phyloP scores from a whole-genome alignment of 2,113 vertebrate species.

The Labrus mixtus region DNA sequence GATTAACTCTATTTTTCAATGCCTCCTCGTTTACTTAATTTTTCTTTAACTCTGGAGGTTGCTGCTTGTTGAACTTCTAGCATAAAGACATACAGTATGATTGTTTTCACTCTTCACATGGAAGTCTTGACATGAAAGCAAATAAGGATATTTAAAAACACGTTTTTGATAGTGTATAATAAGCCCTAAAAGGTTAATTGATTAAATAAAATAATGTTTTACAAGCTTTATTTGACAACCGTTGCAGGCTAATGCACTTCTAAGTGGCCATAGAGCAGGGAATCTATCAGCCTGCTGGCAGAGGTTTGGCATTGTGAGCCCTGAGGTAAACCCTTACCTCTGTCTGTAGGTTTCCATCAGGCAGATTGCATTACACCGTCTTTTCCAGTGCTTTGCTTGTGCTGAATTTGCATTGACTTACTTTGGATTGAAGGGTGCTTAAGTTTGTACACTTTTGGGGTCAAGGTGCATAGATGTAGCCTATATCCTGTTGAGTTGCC shows the following conservation, averaged over 20 bases:
- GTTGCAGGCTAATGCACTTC: neutral
- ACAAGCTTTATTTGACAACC: neutral
- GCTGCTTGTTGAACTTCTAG: too few relatives aligned
- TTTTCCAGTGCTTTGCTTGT: neutral
- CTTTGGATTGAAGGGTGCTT: neutral
- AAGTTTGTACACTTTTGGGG: constrained; percentile 13
- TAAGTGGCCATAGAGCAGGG: neutral
- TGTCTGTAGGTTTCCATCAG: constrained; percentile 2
- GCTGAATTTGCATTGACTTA: constrained; percentile 1
- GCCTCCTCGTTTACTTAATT: too few relatives aligned
- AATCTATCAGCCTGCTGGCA: neutral
- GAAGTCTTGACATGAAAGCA: neutral
- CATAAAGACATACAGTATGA: too few relatives aligned
- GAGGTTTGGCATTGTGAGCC: neutral
- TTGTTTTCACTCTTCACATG: too few relatives aligned
- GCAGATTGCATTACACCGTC: neutral
- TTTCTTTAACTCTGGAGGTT: too few relatives aligned
- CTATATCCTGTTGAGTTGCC: neutral
- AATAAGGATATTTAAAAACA: neutral
- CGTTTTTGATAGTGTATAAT: neutral
- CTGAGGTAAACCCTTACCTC: constrained; percentile 2
- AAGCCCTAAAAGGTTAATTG: neutral
- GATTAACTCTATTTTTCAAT: too few relatives aligned
- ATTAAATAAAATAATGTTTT: neutral
- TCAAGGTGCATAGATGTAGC: constrained; percentile 11